Evolutionary conservation across 2,797 vertebrate genomes (phyloP).

Genomic region (Nyctibius grandis): DNA sequence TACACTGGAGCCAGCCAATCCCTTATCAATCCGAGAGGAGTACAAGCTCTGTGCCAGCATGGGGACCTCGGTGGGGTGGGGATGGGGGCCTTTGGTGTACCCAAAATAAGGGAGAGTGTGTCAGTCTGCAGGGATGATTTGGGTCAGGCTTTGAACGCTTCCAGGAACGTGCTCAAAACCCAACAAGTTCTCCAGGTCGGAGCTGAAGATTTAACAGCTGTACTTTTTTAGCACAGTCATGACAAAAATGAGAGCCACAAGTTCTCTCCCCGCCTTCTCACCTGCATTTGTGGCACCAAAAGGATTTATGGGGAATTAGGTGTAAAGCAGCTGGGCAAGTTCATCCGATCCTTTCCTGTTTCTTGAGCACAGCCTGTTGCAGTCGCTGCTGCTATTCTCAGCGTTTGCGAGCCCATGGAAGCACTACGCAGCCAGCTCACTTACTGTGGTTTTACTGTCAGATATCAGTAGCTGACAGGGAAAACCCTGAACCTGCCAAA

Average conservation of each 20-base stretch:
- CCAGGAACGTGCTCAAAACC: not conserved
- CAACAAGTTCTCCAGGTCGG: not conserved
- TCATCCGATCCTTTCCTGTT: not conserved
- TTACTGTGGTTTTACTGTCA: not conserved
- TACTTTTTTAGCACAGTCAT: not conserved
- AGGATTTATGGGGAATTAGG: not conserved
- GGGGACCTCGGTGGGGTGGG: not conserved
- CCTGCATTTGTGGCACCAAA: not conserved
- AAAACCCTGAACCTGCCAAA: not conserved
- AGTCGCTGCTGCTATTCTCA: not conserved
- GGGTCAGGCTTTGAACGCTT: not conserved
- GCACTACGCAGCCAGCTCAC: not conserved
- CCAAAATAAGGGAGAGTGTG: not conserved
- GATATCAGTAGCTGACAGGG: not conserved
- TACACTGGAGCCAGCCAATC: not conserved
- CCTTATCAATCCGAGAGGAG: not conserved
- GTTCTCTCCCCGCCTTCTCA: not conserved
- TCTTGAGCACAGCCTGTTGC: not conserved
- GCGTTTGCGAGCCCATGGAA: not conserved
- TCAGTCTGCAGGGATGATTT: not conserved
- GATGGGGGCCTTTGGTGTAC: not conserved
- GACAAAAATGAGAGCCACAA: not conserved
- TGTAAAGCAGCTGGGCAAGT: not conserved
- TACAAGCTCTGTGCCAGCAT: not conserved
- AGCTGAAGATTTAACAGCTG: not conserved